These are phyloP conservation scores for Crenichthys baileyi DNA, from an alignment of 2,797 vertebrate genomes.

Conservation along the genomic window DNA sequence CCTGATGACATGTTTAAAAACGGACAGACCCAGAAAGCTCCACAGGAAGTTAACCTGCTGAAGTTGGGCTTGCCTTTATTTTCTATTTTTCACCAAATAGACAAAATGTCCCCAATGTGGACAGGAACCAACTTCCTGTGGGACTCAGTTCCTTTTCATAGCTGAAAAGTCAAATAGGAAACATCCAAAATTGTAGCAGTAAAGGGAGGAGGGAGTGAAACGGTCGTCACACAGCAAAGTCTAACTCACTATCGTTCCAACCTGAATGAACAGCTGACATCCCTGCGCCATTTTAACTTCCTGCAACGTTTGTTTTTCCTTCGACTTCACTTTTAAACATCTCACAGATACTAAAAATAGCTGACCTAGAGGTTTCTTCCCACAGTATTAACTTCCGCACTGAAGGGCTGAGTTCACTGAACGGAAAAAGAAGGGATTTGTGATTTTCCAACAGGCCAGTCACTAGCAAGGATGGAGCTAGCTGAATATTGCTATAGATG, in stretches of 20 bases:
- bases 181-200: neutral
- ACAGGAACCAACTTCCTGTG: too few species aligned
- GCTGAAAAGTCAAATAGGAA: neutral
- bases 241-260: neutral
- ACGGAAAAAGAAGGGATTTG: too few species aligned
- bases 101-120: neutral
- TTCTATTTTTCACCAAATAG: neutral
- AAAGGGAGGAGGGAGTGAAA: neutral
- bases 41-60: too few species aligned
- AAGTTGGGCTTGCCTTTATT: neutral
- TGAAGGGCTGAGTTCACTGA: neutral
- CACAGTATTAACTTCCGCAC: neutral
- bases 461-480: neutral
- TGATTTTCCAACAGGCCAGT: neutral
- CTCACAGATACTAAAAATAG: too few species aligned
- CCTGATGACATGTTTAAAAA: too few species aligned
- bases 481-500: neutral
- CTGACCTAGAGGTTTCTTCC: neutral
- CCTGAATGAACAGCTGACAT: neutral
- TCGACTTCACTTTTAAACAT: neutral
- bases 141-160: neutral
- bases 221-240: neutral
- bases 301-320: neutral
- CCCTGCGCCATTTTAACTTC: neutral
- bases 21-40: too few species aligned